Conservation (phyloP, 2,797 vertebrate species). For the Chelon auratus region DNA sequence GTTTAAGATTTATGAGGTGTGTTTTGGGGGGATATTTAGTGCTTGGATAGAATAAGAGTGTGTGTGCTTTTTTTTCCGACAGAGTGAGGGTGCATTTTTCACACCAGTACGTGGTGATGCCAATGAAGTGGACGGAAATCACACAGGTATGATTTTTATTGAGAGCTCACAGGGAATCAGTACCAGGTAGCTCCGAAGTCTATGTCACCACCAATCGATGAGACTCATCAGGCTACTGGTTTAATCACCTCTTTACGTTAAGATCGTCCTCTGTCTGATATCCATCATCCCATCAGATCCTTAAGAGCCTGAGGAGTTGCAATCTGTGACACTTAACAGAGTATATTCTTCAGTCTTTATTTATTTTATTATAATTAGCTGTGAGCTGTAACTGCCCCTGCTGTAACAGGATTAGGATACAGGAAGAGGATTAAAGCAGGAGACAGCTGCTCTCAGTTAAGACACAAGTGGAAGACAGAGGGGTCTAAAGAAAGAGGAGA, state of each 20-base stretch:
- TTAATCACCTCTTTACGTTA: background rate
- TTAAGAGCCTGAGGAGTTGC: background rate
- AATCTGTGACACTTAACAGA: conserved; percentile 29
- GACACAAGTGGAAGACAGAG: conserved; percentile 19
- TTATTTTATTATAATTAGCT: conserved; percentile 68
- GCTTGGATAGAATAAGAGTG: background rate
- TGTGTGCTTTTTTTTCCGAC: conserved; percentile 8
- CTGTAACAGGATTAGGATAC: conserved; percentile 83
- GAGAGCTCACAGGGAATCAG: background rate
- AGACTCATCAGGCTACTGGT: background rate
- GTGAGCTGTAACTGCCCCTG: conserved; percentile 66
- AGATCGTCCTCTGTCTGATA: conserved; percentile 19
- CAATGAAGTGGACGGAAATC: conserved; percentile 70
- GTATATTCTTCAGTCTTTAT: conserved; percentile 43
- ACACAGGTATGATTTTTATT: conserved; percentile 71
- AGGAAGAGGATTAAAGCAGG: conserved; percentile 75
- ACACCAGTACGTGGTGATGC: conserved; percentile 51
- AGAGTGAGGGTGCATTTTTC: conserved; percentile 68
- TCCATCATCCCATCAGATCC: conserved; percentile 3
- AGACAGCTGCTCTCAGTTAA: conserved; percentile 72
- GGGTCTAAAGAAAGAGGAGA: conserved; percentile 14
- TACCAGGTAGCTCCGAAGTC: background rate
- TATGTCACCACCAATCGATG: background rate
- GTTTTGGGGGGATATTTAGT: background rate
- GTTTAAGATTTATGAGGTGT: too few species aligned